Evolutionary conservation across 2,888 invertebrate genomes (phyloP), one percentile per base, ranked within the genome.

Genomic region (Cyrtodaria siliqua): DNA sequence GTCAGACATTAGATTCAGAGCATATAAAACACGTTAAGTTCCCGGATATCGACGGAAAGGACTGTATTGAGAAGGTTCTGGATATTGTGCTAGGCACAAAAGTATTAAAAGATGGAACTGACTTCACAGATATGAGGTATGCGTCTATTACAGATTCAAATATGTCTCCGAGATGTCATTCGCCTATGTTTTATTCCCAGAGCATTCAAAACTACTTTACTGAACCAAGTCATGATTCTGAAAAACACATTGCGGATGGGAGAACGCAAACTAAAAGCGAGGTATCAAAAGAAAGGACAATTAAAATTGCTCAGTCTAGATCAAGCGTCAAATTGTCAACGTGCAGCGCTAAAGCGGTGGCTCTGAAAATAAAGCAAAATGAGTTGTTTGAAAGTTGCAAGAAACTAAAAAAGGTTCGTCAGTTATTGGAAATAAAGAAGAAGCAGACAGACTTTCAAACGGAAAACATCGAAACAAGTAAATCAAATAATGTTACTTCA

Each of bases 331-430:
- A 20, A 26, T 16, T 52, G 6, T 24, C 52, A 24, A 52, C 9
- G 20, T 24, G 24, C 26, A 52, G 26, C 24, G 52, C 24, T 23
- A 52, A 52, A 29, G 71, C 71, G 24, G 64, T 64, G 64, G 71
- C 71, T 18, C 33, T 71, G 23, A 71, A 64, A 29, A 60, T 71
- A 18, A 63, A 59, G 33, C 71, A 71, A 52, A 71, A 71, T 23
- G 71, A 71, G 33, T 33, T 71, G 40, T 64, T 71, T 44, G 71
- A 63, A 59, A 62, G 44, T 18, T 69, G 69, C 47, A 44, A 42
- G 8, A 52, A 23, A 53, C 40, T 67, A 20, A 57, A 67, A 47
- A 42, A 33, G 6, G 57, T 12, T 12, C 33, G 33, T 8, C 33
- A 33, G 33, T 12, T 33, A 33, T 33, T 12, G 4, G 6, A 33